Conservation (phyloP, 2,888 invertebrate genomes). For the Galeruca laticollis region DNA sequence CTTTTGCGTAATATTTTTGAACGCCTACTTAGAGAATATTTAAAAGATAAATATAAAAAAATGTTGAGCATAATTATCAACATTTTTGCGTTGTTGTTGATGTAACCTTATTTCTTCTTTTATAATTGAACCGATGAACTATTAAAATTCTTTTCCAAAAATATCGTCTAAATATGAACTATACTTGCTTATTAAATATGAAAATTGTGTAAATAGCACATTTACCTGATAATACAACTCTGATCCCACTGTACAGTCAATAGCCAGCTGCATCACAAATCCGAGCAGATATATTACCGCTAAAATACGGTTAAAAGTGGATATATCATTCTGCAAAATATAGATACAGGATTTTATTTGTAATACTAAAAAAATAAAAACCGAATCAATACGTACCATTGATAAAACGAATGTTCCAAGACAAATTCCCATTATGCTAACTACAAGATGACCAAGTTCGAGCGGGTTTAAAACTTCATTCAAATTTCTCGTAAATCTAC, state of each 20-base stretch:
- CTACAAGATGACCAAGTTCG: slow-evolving; percentile 15
- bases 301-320: not conserved
- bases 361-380: not conserved
- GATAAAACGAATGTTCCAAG: slow-evolving; percentile 19
- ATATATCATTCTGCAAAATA: not conserved
- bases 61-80: too few species aligned
- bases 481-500: slow-evolving; percentile 14
- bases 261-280: not conserved
- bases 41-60: too few species aligned
- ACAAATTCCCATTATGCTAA: slow-evolving; percentile 15
- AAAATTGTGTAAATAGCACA: not conserved
- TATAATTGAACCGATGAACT: too few species aligned
- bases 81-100: too few species aligned
- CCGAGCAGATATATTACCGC: not conserved
- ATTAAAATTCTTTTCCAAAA: too few species aligned
- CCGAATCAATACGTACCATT: slow-evolving; percentile 16
- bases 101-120: too few species aligned
- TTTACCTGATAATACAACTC: slow-evolving; percentile 1
- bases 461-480: slow-evolving; percentile 15
- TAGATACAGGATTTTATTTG: not conserved
- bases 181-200: not conserved
- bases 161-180: too few species aligned
- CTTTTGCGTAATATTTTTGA: too few species aligned
- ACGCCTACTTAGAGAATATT: too few species aligned
- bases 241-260: not conserved